Evolutionary conservation across 2,113 vertebrate genomes (phyloP).

Genomic region (Podiceps cristatus): DNA sequence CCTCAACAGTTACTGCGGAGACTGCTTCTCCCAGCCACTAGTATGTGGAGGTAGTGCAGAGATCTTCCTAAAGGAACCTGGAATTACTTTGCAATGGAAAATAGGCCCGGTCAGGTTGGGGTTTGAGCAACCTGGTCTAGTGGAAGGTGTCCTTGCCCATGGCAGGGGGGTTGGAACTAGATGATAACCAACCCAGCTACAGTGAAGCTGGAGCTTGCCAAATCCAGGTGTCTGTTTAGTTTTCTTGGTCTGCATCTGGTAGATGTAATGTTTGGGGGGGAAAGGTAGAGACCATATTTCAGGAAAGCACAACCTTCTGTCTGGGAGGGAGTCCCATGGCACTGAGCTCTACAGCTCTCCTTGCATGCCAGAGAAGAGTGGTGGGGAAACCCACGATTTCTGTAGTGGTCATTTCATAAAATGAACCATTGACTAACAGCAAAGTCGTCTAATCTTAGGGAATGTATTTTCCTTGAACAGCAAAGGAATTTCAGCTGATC

Average conservation of each 20-base stretch:
- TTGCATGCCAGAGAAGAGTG: background rate
- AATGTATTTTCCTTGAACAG: background rate
- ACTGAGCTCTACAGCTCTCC: background rate
- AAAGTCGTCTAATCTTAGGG: background rate
- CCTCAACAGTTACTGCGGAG: background rate
- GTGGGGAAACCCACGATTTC: background rate
- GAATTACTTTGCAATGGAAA: background rate
- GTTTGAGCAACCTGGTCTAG: no score
- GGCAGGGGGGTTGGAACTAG: no score
- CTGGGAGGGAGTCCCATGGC: background rate
- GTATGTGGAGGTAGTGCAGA: background rate
- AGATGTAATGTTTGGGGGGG: background rate
- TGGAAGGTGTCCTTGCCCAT: no score
- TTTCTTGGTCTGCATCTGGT: background rate
- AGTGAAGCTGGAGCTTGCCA: background rate
- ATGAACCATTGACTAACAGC: background rate
- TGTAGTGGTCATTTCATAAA: background rate
- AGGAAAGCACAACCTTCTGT: background rate
- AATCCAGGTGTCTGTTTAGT: background rate
- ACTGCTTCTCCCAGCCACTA: background rate
- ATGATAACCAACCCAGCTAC: background rate
- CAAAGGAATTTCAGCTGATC: slow-evolving; percentile 1
- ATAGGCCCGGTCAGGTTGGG: no score
- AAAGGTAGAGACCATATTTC: background rate
- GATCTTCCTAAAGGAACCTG: background rate